phyloP scores from a whole-genome alignment of 2,888 invertebrate species.

The Tipula unca region DNA sequence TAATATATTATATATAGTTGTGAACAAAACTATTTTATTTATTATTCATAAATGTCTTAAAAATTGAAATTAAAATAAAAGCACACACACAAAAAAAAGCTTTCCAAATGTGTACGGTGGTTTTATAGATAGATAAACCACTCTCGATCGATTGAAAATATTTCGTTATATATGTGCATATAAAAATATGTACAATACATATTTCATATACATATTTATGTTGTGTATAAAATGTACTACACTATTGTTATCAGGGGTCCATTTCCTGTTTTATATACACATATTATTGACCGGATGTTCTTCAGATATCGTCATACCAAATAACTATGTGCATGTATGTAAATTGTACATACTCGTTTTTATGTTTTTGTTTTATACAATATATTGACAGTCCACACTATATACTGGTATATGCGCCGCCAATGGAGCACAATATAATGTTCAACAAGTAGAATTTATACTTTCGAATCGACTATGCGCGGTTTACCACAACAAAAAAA shows the following conservation, averaged over 20 bases:
- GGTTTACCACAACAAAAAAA: neutral
- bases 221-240: neutral
- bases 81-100: neutral
- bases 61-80: neutral
- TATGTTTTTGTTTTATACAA: neutral
- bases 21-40: too few relatives aligned
- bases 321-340: neutral
- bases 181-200: neutral
- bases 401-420: neutral
- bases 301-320: constrained; percentile 1
- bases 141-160: neutral
- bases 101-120: neutral
- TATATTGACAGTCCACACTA: neutral
- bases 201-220: neutral
- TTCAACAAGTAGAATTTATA: neutral
- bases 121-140: neutral
- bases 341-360: neutral
- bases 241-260: constrained; percentile 19
- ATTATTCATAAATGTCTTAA: neutral
- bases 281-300: constrained; percentile 17
- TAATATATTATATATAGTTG: neutral
- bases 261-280: constrained; percentile 17
- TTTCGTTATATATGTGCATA: too few relatives aligned
- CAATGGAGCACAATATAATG: neutral
- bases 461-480: constrained; percentile 14